Percentiles rank a stretch among this genome's conserved stretches.
These are phyloP conservation scores for Sebastes ruberrimus DNA, from an alignment of 2,797 vertebrate genomes.

Conservation along the genomic window DNA sequence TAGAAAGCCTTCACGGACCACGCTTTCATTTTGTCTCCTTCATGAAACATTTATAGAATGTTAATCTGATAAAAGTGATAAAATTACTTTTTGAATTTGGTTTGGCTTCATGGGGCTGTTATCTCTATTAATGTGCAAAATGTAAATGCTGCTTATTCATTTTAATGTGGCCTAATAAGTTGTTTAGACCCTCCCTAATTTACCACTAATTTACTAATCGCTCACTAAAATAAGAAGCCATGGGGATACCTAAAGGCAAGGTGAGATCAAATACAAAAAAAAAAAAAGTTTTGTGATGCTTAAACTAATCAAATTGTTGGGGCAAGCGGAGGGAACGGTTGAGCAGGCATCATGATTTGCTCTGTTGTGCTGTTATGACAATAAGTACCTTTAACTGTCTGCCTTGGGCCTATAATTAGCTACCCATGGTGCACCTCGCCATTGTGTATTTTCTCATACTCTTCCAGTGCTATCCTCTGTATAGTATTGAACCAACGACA, in stretches of 20 bases:
- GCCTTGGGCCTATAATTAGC: constrained; percentile 55
- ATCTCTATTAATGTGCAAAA: background rate
- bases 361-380: constrained; percentile 34
- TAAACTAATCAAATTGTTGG: constrained; percentile 36
- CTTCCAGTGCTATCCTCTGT: constrained; percentile 27
- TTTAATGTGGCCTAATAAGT: constrained; percentile 17
- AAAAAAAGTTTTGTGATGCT: background rate
- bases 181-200: constrained; percentile 18
- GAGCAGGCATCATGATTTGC: constrained; percentile 36
- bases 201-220: constrained; percentile 4
- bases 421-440: constrained; percentile 22
- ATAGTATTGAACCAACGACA: constrained; percentile 47
- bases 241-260: background rate
- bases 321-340: constrained; percentile 10
- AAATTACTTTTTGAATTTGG: background rate
- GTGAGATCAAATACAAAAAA: background rate
- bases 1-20: background rate
- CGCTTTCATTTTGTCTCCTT: background rate
- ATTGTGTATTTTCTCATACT: constrained; percentile 31
- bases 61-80: background rate
- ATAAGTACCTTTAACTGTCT: constrained; percentile 44
- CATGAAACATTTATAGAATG: background rate
- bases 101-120: background rate
- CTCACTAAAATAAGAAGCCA: constrained; percentile 26
- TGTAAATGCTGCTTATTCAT: constrained; percentile 3